These are phyloP conservation scores for Diogma glabrata DNA, from an alignment of 2,888 invertebrate genomes.

Conservation along the genomic window DNA sequence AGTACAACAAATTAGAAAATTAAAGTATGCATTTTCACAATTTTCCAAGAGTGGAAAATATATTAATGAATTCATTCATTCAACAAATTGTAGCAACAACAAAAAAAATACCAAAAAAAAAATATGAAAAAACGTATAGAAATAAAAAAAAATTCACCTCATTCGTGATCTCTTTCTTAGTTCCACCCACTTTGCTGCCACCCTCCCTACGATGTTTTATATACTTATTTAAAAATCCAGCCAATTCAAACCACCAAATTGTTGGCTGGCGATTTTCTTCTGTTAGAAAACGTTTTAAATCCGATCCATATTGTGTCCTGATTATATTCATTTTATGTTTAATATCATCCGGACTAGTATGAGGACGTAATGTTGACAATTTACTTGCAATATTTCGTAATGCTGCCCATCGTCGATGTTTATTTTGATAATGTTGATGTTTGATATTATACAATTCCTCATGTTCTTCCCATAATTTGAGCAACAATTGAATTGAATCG, in stretches of 20 bases:
- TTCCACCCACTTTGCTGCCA: conserved; percentile 8
- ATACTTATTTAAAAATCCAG: conserved; percentile 7
- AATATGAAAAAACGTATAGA: no score
- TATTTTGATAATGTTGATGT: conserved; percentile 7
- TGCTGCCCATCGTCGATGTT: conserved; percentile 3
- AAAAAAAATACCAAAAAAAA: conserved; percentile 7
- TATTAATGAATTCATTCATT: no score
- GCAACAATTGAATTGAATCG: conserved; percentile 7
- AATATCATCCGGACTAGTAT: conserved; percentile 3
- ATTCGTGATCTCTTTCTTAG: conserved; percentile 9
- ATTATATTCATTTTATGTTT: conserved; percentile 8
- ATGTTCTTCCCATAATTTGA: conserved; percentile 6
- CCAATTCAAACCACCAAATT: conserved; percentile 9
- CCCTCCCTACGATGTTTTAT: conserved; percentile 6
- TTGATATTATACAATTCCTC: conserved; percentile 5
- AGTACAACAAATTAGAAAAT: no score
- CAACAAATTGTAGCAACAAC: no score
- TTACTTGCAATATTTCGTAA: background rate
- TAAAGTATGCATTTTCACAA: no score
- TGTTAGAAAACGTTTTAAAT: conserved; percentile 6
- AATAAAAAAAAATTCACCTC: conserved; percentile 9
- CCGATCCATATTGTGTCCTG: conserved; percentile 6
- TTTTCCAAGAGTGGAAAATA: no score
- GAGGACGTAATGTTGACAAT: conserved; percentile 1
- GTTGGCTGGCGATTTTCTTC: conserved; percentile 8